Conservation (phyloP, 1,140 invertebrate species). For the Proctacanthus coquilletti region DNA sequence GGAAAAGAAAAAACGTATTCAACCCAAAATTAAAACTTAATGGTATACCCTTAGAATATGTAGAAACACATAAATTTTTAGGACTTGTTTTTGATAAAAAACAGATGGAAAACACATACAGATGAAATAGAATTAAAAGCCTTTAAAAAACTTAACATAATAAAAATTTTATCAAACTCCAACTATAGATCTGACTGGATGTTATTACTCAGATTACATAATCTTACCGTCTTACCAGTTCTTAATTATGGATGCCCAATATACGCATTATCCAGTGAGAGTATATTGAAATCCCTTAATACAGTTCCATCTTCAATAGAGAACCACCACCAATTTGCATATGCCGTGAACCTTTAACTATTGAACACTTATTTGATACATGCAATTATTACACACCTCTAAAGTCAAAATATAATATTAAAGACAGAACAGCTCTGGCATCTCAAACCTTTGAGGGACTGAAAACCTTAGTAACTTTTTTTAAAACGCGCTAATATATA, state of each 20-base stretch:
- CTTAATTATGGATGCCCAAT: neutral
- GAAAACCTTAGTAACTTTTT: no score
- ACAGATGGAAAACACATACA: neutral
- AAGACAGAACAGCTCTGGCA: no score
- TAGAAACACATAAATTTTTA: neutral
- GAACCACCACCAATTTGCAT: no score
- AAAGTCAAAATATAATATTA: no score
- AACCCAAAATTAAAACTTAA: neutral
- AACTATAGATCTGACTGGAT: conserved; percentile 8
- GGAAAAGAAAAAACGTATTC: neutral
- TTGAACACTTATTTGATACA: no score
- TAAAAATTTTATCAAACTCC: conserved; percentile 7
- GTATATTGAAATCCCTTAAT: no score
- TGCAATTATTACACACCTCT: no score
- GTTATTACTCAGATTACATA: conserved; percentile 4
- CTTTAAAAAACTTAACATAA: conserved; percentile 2
- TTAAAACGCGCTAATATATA: no score
- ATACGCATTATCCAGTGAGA: no score
- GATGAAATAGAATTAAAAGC: neutral
- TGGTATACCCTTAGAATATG: neutral
- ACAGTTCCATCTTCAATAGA: no score
- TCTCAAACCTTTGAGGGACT: no score
- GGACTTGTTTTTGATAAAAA: conserved; percentile 1
- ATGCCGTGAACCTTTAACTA: no score
- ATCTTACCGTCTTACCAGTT: conserved; percentile 6